These are phyloP conservation scores for Sphenopsis melanotis DNA, from an alignment of 2,797 vertebrate species.

Conservation along the genomic window DNA sequence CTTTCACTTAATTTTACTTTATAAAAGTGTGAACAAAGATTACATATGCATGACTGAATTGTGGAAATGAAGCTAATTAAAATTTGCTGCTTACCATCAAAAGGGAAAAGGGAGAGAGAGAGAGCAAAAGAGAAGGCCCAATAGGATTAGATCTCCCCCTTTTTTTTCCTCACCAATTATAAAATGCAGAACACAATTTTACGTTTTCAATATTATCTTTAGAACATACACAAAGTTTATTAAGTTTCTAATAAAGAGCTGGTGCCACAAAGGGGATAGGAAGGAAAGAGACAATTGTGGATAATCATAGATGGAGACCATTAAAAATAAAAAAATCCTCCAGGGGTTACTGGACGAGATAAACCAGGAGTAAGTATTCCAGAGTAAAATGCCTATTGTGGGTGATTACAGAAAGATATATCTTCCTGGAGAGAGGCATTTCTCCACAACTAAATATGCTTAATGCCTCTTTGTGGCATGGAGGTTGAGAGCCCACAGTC, in stretches of 20 bases:
- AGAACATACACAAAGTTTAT: slow-evolving; percentile 54
- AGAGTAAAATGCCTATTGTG: background rate
- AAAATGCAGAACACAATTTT: slow-evolving; percentile 52
- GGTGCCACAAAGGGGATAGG: background rate
- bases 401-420: background rate
- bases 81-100: slow-evolving; percentile 64
- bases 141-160: slow-evolving; percentile 60
- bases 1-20: slow-evolving; percentile 74
- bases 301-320: background rate
- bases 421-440: background rate
- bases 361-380: background rate
- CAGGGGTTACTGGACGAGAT: background rate
- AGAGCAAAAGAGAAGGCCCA: slow-evolving; percentile 32
- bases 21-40: slow-evolving; percentile 73
- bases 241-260: slow-evolving; percentile 55
- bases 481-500: background rate
- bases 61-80: slow-evolving; percentile 71
- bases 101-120: slow-evolving; percentile 27
- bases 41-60: slow-evolving; percentile 70
- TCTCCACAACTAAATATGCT: background rate
- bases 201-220: slow-evolving; percentile 60
- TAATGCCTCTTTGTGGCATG: background rate
- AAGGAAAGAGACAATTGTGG: background rate
- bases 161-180: slow-evolving; percentile 66
- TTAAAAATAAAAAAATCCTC: background rate